Percentiles rank a stretch among this genome's conserved stretches.
These are phyloP conservation scores for Clavelina lepadiformis DNA, from an alignment of 23 tunicate genomes.

Conservation along the genomic window DNA sequence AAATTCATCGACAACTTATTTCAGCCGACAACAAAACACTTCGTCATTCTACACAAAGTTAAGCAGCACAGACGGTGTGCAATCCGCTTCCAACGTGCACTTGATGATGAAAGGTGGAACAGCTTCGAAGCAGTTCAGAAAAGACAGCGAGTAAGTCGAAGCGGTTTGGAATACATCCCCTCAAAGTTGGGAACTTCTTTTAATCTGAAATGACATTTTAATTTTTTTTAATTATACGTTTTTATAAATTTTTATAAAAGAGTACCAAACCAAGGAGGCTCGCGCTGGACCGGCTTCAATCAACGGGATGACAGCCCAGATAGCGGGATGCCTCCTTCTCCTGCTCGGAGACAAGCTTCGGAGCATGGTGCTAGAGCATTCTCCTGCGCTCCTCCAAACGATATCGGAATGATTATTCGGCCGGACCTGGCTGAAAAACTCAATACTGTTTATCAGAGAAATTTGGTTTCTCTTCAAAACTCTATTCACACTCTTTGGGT, in stretches of 20 bases:
- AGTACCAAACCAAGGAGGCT: too few species aligned
- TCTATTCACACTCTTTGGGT: slow-evolving; percentile 68
- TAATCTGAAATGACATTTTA: too few species aligned
- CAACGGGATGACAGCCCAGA: slow-evolving; percentile 51
- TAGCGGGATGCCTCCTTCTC: slow-evolving; percentile 81
- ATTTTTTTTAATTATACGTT: too few species aligned
- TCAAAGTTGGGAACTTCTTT: too few species aligned
- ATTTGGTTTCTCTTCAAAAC: slow-evolving; percentile 34
- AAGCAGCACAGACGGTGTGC: neutral
- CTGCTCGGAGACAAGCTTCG: slow-evolving; percentile 21
- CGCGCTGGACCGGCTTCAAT: slow-evolving; percentile 3
- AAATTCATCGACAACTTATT: too few species aligned
- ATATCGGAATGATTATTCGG: slow-evolving; percentile 13
- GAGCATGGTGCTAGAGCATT: slow-evolving; percentile 17
- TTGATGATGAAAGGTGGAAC: slow-evolving; percentile 18
- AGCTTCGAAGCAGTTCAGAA: too few species aligned
- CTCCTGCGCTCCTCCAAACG: slow-evolving; percentile 2
- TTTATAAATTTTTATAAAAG: too few species aligned
- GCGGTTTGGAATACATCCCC: too few species aligned
- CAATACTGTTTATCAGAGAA: slow-evolving; percentile 32
- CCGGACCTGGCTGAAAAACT: slow-evolving; percentile 60
- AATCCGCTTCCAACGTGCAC: slow-evolving; percentile 27
- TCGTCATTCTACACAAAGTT: too few species aligned
- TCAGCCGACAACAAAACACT: too few species aligned
- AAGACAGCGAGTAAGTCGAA: too few species aligned